phyloP scores from a whole-genome alignment of 2,888 invertebrate species.

The Steinernema scapterisci region DNA sequence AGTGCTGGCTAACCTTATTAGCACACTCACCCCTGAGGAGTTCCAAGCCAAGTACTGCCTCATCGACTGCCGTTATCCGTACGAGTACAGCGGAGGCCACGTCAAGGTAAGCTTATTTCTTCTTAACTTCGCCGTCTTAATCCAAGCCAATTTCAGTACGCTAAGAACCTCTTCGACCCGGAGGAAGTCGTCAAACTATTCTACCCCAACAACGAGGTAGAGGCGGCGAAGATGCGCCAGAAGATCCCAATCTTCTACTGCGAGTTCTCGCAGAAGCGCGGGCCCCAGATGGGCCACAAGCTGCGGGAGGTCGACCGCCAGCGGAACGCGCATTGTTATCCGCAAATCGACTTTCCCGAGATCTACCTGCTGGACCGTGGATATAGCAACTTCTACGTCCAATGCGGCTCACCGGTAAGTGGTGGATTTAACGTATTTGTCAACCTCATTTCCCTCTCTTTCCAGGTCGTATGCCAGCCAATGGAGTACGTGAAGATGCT shows the following conservation, averaged over 20 bases:
- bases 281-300: slow-evolving; percentile 77
- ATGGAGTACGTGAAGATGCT: slow-evolving; percentile 43
- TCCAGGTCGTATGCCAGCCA: slow-evolving; percentile 46
- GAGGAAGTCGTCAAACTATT: slow-evolving; percentile 38
- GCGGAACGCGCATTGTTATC: not conserved
- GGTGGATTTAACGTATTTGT: not conserved
- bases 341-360: slow-evolving; percentile 14
- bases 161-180: not conserved
- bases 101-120: not conserved
- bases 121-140: no score
- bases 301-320: slow-evolving; percentile 10
- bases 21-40: not conserved
- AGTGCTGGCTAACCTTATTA: not conserved
- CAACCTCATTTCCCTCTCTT: slow-evolving; percentile 4
- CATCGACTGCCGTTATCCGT: not conserved
- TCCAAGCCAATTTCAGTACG: not conserved
- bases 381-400: slow-evolving; percentile 9
- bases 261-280: slow-evolving; percentile 92
- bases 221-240: slow-evolving; percentile 29
- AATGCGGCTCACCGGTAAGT: not conserved
- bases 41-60: not conserved
- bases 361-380: slow-evolving; percentile 27
- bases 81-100: not conserved
- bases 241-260: slow-evolving; percentile 88
- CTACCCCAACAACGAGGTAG: slow-evolving; percentile 41